Percentiles rank a stretch among this genome's conserved stretches.
phyloP scores from a whole-genome alignment of 2,797 vertebrate genomes.

The Bryconaethiops microstoma region DNA sequence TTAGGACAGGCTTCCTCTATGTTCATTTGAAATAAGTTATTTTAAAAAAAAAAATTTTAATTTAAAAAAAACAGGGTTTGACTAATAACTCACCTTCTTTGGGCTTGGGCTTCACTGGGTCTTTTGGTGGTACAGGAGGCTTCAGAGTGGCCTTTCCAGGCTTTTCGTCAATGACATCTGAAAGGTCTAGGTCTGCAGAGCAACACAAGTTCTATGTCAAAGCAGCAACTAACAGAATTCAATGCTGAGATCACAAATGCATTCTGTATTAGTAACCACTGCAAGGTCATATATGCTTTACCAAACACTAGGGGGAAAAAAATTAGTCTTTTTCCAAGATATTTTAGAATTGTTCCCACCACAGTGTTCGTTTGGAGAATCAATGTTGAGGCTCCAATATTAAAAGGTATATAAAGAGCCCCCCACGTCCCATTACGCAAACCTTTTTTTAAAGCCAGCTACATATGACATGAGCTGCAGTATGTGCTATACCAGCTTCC shows the following conservation, averaged over 20 bases:
- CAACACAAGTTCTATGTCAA: conserved; percentile 5
- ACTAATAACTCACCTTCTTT: conserved; percentile 65
- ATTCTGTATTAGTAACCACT: background rate
- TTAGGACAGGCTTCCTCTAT: background rate
- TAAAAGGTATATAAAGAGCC: too few relatives aligned
- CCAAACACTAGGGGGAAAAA: too few relatives aligned
- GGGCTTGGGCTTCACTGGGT: conserved; percentile 70
- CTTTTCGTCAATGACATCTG: conserved; percentile 47
- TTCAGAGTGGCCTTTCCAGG: conserved; percentile 64
- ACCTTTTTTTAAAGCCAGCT: too few relatives aligned
- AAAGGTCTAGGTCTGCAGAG: conserved; percentile 53
- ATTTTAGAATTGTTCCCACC: too few relatives aligned
- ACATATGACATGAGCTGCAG: too few relatives aligned
- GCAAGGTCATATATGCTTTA: background rate
- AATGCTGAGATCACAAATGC: background rate
- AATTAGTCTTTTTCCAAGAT: too few relatives aligned
- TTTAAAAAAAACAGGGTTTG: background rate
- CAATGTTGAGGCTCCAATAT: too few relatives aligned
- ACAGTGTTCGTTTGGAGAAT: background rate
- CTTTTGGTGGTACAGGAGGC: conserved; percentile 72
- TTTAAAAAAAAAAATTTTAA: too few relatives aligned
- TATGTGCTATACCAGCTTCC: too few relatives aligned
- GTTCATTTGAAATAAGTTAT: background rate
- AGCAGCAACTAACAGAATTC: background rate
- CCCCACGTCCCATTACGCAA: too few relatives aligned